These are phyloP conservation scores for Eunapius fragilis DNA, from an alignment of 37 sponge, comb jelly and placozoan genomes.

Conservation along the genomic window DNA sequence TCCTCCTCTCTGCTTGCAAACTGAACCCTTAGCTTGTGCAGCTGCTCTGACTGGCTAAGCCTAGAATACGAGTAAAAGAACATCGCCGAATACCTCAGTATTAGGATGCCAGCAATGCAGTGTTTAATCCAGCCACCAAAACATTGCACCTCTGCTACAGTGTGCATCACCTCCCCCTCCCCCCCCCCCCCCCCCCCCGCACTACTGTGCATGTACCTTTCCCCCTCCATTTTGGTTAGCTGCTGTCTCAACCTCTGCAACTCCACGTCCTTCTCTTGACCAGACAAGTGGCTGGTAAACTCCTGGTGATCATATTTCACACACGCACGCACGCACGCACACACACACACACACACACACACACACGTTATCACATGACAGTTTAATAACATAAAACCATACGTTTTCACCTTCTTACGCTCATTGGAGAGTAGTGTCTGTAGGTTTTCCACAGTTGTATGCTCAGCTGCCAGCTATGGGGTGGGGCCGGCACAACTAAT, in stretches of 20 bases:
- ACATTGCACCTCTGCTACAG: no score
- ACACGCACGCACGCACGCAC: conserved; percentile 1
- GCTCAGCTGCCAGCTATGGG: conserved; percentile 33
- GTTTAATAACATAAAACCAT: background rate
- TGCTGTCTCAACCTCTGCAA: conserved; percentile 51
- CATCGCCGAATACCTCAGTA: no score
- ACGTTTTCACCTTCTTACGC: conserved; percentile 41
- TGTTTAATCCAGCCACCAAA: no score
- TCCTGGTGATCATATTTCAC: conserved; percentile 20
- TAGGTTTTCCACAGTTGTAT: conserved; percentile 34
- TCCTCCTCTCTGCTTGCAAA: conserved; percentile 32
- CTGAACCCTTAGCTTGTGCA: conserved; percentile 21
- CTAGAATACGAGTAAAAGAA: background rate
- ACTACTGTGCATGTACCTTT: conserved; percentile 37
- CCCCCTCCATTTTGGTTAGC: conserved; percentile 57
- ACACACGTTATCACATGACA: background rate
- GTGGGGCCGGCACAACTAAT: background rate
- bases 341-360: conserved; percentile 10
- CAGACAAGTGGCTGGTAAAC: conserved; percentile 43
- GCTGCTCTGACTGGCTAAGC: conserved; percentile 43
- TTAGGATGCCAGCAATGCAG: no score
- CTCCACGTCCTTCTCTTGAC: conserved; percentile 61
- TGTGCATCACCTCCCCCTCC: background rate
- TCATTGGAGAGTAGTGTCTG: conserved; percentile 64
- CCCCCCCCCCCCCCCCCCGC: background rate